phyloP scores from a whole-genome alignment of 2,797 vertebrate species.

The Falco novaeseelandiae region DNA sequence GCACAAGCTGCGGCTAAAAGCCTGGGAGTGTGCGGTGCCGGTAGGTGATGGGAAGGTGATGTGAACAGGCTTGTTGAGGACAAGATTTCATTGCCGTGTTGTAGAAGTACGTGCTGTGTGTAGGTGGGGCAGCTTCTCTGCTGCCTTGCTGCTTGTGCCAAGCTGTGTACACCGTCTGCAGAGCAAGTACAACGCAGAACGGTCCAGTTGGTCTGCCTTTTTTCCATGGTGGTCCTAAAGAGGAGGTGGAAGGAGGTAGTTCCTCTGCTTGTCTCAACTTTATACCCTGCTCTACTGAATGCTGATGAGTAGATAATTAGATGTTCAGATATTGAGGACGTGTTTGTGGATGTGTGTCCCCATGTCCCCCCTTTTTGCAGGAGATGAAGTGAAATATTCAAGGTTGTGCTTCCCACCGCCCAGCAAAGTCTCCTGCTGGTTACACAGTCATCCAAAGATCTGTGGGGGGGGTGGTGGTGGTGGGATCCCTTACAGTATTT shows the following conservation, averaged over 20 bases:
- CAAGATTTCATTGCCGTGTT: fast-evolving
- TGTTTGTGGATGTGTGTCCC: neutral
- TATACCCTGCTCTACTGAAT: neutral
- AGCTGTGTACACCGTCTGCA: fast-evolving
- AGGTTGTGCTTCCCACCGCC: neutral
- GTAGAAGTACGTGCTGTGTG: too few species aligned
- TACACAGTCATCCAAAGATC: neutral
- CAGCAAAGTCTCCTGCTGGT: neutral
- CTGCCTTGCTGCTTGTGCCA: neutral
- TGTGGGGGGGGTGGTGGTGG: neutral
- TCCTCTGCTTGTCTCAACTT: neutral
- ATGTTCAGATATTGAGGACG: neutral
- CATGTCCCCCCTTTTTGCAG: fast-evolving
- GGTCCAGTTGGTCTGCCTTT: fast-evolving
- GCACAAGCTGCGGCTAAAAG: neutral
- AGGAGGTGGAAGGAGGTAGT: neutral
- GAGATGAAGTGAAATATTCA: neutral
- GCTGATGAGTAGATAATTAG: neutral
- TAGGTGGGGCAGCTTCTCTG: fast-evolving
- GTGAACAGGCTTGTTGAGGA: fast-evolving
- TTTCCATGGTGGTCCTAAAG: fast-evolving
- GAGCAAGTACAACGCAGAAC: fast-evolving
- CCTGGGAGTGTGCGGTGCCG: neutral
- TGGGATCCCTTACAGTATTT: neutral
- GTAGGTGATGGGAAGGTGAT: neutral